A percentile compares a stretch with the other conserved stretches of the same genome.
Conservation (phyloP, 1,140 invertebrate genomes). For the Drosophila cardini region DNA sequence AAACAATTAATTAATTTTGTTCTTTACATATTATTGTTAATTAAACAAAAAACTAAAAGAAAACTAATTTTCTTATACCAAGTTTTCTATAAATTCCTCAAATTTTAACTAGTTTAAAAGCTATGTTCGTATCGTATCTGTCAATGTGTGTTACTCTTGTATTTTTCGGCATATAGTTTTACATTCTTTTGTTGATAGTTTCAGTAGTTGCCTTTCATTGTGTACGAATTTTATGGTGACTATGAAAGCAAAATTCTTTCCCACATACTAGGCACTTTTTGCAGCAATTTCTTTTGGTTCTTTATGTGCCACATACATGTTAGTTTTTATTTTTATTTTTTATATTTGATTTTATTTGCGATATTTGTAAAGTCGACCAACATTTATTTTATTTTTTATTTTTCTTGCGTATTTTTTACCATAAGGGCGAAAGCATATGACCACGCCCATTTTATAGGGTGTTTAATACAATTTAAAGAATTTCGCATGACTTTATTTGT, state of each 20-base stretch:
- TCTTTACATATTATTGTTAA: no score
- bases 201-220: constrained; percentile 2
- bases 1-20: no score
- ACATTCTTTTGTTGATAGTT: not conserved
- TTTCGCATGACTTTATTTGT: constrained; percentile 12
- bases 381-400: constrained; percentile 12
- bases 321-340: constrained; percentile 14
- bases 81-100: no score
- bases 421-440: not conserved
- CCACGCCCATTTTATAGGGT: constrained; percentile 28
- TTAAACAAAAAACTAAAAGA: no score
- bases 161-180: not conserved
- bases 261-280: constrained; percentile 14
- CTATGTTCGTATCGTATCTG: not conserved
- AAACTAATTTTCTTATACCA: no score
- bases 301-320: constrained; percentile 5
- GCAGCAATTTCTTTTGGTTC: constrained; percentile 6
- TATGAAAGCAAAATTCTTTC: constrained; percentile 9
- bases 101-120: not conserved
- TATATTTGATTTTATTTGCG: constrained; percentile 18
- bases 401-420: not conserved
- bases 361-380: constrained; percentile 13
- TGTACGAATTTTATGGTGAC: constrained; percentile 4
- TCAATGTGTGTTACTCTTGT: not conserved
- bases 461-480: constrained; percentile 39